phyloP scores from a whole-genome alignment of 2,797 vertebrate species.

The Naso thynnoides region DNA sequence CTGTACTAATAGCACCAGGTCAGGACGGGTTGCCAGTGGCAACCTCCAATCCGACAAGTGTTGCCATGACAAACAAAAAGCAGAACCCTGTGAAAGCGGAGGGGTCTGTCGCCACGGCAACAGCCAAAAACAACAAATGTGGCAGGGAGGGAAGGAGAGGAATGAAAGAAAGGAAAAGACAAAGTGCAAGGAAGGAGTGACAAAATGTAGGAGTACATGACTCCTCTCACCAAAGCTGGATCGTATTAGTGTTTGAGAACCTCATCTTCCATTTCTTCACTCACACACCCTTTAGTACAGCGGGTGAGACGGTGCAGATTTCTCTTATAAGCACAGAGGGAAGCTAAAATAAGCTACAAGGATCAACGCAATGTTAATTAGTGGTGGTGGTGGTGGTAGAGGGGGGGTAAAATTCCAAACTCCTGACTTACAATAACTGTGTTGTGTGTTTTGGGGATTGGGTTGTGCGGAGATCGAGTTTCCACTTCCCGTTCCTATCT shows the following conservation, averaged over 20 bases:
- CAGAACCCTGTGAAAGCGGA: slow-evolving; percentile 58
- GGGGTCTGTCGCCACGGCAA: slow-evolving; percentile 69
- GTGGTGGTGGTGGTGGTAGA: too few species aligned
- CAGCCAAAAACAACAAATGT: slow-evolving; percentile 74
- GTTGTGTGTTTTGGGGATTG: slow-evolving; percentile 19
- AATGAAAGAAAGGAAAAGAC: slow-evolving; percentile 27
- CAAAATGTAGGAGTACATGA: slow-evolving; percentile 40
- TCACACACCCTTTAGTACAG: not conserved
- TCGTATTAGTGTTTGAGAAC: slow-evolving; percentile 23
- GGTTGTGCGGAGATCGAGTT: slow-evolving; percentile 28
- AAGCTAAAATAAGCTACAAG: not conserved
- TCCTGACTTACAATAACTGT: slow-evolving; percentile 21
- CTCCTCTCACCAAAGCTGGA: slow-evolving; percentile 44
- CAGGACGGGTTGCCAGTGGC: slow-evolving; percentile 75
- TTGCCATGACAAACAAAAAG: slow-evolving; percentile 86
- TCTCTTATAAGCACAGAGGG: not conserved
- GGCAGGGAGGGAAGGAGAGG: slow-evolving; percentile 14
- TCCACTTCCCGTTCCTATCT: slow-evolving; percentile 34
- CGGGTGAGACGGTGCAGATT: not conserved
- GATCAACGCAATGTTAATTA: not conserved
- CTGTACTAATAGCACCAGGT: slow-evolving; percentile 73
- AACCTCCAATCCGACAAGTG: slow-evolving; percentile 74
- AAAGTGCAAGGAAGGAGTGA: slow-evolving; percentile 42
- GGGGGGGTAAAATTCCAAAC: not conserved
- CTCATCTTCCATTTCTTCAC: slow-evolving; percentile 7